phyloP scores from a whole-genome alignment of 2,888 invertebrate species.

The Troides helena region DNA sequence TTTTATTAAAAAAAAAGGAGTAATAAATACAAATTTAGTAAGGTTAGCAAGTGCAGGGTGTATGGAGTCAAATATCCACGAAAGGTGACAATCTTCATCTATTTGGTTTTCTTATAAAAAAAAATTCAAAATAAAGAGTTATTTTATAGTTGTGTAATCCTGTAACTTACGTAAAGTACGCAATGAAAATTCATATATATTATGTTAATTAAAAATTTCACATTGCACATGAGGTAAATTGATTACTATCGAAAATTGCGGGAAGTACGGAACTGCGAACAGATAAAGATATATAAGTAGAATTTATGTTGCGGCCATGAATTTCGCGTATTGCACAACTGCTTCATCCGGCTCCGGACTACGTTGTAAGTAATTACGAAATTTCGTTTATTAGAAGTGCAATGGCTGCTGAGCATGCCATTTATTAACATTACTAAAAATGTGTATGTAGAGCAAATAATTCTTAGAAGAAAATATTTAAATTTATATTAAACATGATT shows the following conservation, averaged over 20 bases:
- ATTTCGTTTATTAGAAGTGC: constrained; percentile 55
- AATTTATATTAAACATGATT: neutral
- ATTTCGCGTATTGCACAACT: constrained; percentile 55
- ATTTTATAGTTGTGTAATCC: neutral
- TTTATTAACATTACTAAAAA: neutral
- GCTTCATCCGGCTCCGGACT: constrained; percentile 32
- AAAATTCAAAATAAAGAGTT: neutral
- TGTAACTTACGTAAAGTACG: neutral
- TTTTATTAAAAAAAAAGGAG: neutral
- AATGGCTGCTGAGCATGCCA: constrained; percentile 37
- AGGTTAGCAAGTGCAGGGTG: too few species aligned
- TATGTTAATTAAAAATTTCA: neutral
- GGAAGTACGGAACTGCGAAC: constrained; percentile 27
- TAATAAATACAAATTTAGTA: too few species aligned
- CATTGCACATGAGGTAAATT: constrained; percentile 14
- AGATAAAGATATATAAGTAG: constrained; percentile 21
- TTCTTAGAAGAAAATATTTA: neutral
- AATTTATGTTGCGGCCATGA: constrained; percentile 19
- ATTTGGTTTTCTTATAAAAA: too few species aligned
- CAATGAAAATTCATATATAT: neutral
- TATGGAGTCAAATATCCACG: too few species aligned
- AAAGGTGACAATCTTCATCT: too few species aligned
- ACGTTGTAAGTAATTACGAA: constrained; percentile 44
- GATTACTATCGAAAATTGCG: constrained; percentile 14
- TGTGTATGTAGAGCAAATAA: neutral